A percentile compares a stretch with the other conserved stretches of the same genome.
phyloP scores from a whole-genome alignment of 2,888 invertebrate genomes.

The Synergus gifuensis region DNA sequence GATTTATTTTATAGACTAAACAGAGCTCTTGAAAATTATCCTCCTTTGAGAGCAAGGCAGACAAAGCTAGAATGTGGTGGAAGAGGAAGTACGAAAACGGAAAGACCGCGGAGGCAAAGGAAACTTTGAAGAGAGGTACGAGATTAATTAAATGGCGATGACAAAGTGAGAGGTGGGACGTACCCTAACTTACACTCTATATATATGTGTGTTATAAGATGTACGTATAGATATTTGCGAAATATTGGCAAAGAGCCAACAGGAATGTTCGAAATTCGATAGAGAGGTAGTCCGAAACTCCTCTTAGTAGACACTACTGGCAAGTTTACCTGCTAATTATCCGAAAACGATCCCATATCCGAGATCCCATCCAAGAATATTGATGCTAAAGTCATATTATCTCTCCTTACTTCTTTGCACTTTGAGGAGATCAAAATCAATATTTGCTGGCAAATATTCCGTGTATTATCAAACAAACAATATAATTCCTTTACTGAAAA shows the following conservation, averaged over 20 bases:
- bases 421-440: background rate
- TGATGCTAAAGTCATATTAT: constrained; percentile 10
- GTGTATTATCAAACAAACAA: background rate
- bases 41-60: background rate
- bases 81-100: background rate
- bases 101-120: constrained; percentile 4
- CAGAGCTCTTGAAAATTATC: background rate
- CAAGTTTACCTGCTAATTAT: constrained; percentile 35
- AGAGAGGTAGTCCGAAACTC: constrained; percentile 24
- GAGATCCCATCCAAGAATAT: background rate
- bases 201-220: constrained; percentile 9
- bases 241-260: constrained; percentile 30
- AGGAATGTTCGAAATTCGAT: constrained; percentile 14
- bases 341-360: constrained; percentile 8
- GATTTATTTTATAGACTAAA: background rate
- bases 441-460: background rate
- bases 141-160: constrained; percentile 36
- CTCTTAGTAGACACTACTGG: constrained; percentile 13
- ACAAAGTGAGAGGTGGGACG: constrained; percentile 8
- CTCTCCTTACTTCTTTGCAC: background rate
- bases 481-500: background rate
- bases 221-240: constrained; percentile 14
- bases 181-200: background rate
- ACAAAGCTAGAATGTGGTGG: background rate
- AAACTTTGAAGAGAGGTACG: constrained; percentile 19